Evolutionary conservation across 2,888 invertebrate genomes (phyloP), one percentile per base, ranked within the genome.

Genomic region (Pegoplata infirma): DNA sequence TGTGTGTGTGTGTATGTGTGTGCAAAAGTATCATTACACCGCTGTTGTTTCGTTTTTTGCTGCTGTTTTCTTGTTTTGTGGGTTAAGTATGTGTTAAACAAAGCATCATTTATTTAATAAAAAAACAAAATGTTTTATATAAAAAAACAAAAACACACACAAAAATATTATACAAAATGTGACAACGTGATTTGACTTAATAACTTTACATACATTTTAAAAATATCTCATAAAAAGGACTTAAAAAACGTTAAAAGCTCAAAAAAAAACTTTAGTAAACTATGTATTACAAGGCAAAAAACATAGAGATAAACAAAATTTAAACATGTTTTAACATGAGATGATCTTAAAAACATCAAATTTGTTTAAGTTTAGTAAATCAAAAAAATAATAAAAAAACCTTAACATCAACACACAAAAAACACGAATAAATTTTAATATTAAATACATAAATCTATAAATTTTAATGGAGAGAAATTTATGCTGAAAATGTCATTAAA

Each of bases 81-180:
- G 79, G 79, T 75, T 79, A 79, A 79, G 79, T 79, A 79, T 72
- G 79, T 79, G 79, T 71, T 79, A 79, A 75, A 79, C 71, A 79
- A 79, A 79, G 71, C 75, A 75, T 75, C 79, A 72, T 79, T 79
- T 79, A 79, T 79, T 79, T 63, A 79, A 75, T 79, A 56, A 79
- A 79, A 67, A 58, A 40, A 47, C 55, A 61, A 59, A 53, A n/a
- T n/a, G n/a, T n/a, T n/a, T n/a, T 25, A 25, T 7, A 36, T 40
- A 51, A 36, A 12, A 23, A 19, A 32, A n/a, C 25, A 68, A 47
- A 47, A 55, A 55, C 36, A 47, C 19, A 17, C 3, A 40, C 56
- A 25, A 4, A 19, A 25, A 63, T 10, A 44, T 47, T 19, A 58
- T 64, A 63, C 32, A 74, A 59, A 55, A 74, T 69, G 59, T 74